phyloP scores from a whole-genome alignment of 2,797 vertebrate species.

The Rachycentron canadum region DNA sequence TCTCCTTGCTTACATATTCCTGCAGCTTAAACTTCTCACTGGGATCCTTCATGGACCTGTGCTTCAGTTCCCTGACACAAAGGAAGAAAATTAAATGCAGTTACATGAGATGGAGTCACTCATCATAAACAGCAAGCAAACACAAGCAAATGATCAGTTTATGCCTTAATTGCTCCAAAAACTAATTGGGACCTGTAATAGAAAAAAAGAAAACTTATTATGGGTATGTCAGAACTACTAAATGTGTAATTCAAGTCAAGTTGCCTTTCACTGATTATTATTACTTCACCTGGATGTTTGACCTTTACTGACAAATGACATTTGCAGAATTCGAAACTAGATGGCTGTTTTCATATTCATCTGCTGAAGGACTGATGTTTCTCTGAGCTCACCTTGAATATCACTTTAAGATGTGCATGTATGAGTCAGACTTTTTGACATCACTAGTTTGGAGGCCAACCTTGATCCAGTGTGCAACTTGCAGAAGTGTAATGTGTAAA shows the following conservation, averaged over 20 bases:
- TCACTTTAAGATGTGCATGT: neutral
- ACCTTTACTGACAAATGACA: neutral
- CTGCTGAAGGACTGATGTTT: neutral
- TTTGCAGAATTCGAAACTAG: neutral
- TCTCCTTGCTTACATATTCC: slow-evolving; percentile 92
- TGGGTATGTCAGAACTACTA: neutral
- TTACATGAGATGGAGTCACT: neutral
- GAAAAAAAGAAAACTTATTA: neutral
- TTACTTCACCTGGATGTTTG: neutral
- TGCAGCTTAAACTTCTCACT: slow-evolving; percentile 92
- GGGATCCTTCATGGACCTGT: slow-evolving; percentile 88
- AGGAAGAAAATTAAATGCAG: neutral
- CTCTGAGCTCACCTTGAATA: neutral
- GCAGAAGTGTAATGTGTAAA: neutral
- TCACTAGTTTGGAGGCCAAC: neutral
- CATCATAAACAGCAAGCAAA: no score
- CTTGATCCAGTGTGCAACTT: neutral
- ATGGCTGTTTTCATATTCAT: neutral
- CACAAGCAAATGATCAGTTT: neutral
- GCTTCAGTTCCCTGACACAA: slow-evolving; percentile 90
- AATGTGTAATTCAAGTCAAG: neutral
- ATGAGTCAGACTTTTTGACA: neutral
- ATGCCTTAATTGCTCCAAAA: neutral
- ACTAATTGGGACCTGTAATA: no score
- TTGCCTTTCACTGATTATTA: neutral